phyloP scores from a whole-genome alignment of 2,797 vertebrate species.

The Dicrostonyx torquatus region DNA sequence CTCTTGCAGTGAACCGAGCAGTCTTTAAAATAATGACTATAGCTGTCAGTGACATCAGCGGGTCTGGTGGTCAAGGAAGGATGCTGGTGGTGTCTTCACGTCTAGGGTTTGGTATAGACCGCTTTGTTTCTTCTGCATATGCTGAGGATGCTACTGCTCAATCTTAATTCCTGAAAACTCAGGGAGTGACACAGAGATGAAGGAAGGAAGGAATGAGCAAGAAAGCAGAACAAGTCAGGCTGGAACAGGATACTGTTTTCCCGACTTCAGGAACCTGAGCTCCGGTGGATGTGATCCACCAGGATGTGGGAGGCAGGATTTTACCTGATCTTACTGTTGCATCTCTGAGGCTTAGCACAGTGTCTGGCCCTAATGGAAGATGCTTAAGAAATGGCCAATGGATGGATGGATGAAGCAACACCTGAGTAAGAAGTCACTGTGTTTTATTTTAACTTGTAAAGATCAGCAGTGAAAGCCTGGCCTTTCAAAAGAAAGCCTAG shows the following conservation, averaged over 20 bases:
- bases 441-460: conserved; percentile 33
- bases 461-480: neutral
- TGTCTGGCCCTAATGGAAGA: neutral
- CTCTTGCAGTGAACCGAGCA: neutral
- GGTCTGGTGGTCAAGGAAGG: neutral
- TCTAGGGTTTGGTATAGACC: accelerated
- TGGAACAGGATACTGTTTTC: neutral
- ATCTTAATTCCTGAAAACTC: neutral
- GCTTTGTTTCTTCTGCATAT: neutral
- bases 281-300: neutral
- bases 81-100: neutral
- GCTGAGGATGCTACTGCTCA: neutral
- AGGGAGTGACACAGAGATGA: neutral
- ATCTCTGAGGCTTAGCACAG: neutral
- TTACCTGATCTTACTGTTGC: neutral
- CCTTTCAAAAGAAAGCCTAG: conserved; percentile 47
- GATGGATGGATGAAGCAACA: neutral
- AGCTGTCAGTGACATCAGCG: accelerated
- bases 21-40: neutral
- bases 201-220: neutral
- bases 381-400: neutral
- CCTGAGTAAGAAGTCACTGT: neutral
- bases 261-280: neutral
- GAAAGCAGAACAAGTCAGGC: neutral
- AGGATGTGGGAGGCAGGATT: neutral